Evolutionary conservation across 2,888 invertebrate genomes (phyloP), one percentile per base, ranked within the genome.

Genomic region (Aleiodes alternator): DNA sequence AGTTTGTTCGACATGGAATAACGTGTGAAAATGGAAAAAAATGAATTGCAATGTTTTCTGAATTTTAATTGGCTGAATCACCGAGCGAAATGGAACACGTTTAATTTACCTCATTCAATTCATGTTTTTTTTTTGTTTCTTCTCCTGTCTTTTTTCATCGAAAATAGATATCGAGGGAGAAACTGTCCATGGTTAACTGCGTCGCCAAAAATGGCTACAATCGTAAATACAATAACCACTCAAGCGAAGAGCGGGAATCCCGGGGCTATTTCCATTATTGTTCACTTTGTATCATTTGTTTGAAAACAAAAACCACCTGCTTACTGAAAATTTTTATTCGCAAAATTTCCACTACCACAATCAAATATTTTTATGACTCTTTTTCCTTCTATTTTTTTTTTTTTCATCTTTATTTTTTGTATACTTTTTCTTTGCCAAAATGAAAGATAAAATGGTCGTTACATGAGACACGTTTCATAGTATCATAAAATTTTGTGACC

Each of bases 171-270:
- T 55, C 4, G 8, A 14, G 55, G 7, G 16, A 14, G 55, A 55
- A 55, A 55, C 8, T 4, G 16, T 16, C 8, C 55, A 14, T 55
- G 55, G 29, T 31, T 69, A 66, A 68, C 34, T 68, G 43, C 34
- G 14, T 68, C 70, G 78, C 79, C 75, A 76, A 57, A 66, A 61
- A 78, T 76, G 73, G 78, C 79, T 78, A 82, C 81, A 38, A 82
- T 82, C 84, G 80, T 82, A 82, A 84, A 84, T 82, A 83, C 77
- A 79, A 81, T 82, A 81, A 72, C 80, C 79, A 79, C 76, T 80
- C 77, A 79, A 79, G 77, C 78, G 72, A 75, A 56, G 50, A 72
- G 38, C 76, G 78, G 78, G 74, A 81, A 79, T 81, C 74, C 81
- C 79, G 70, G 75, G 79, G 72, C 78, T 74, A 78, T 80, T 81